These are phyloP conservation scores for Calliscelio sp. DNA, from an alignment of 2,888 invertebrate genomes.

Conservation along the genomic window DNA sequence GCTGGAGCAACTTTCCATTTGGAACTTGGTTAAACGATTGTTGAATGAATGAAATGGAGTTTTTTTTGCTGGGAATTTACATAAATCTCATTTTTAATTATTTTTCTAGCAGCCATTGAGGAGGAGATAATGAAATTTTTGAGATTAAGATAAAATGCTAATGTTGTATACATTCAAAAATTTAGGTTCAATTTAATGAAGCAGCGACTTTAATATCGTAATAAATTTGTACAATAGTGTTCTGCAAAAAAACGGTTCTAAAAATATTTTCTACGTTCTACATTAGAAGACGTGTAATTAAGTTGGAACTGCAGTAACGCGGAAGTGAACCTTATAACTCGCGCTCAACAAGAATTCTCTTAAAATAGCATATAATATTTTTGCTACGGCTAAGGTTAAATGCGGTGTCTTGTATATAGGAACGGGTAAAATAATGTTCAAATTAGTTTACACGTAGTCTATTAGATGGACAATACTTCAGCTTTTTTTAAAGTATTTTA, in stretches of 20 bases:
- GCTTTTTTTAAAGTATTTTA: too few species aligned
- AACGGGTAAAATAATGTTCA: constrained; percentile 37
- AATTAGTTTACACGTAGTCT: constrained; percentile 41
- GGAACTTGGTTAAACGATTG: too few species aligned
- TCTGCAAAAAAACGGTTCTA: constrained; percentile 33
- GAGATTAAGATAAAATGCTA: too few species aligned
- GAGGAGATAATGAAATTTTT: too few species aligned
- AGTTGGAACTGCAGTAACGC: constrained; percentile 42
- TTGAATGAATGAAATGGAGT: too few species aligned
- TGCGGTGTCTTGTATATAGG: constrained; percentile 35
- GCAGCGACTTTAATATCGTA: constrained; percentile 33
- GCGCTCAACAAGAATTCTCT: constrained; percentile 57
- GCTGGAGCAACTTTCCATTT: too few species aligned
- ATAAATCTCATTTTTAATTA: too few species aligned
- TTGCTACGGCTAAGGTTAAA: constrained; percentile 48
- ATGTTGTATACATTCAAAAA: constrained; percentile 1
- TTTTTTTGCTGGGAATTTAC: too few species aligned
- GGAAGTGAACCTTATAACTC: constrained; percentile 56
- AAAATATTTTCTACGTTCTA: constrained; percentile 47
- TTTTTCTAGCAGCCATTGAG: too few species aligned
- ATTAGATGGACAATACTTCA: constrained; percentile 1
- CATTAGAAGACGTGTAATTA: constrained; percentile 54
- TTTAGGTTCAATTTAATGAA: constrained; percentile 14
- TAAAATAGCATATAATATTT: constrained; percentile 62
- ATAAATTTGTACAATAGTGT: constrained; percentile 24